Evolutionary conservation across 1,140 invertebrate genomes (phyloP), one percentile per base, ranked within the genome.

Genomic region (Cryptotermes secundus): DNA sequence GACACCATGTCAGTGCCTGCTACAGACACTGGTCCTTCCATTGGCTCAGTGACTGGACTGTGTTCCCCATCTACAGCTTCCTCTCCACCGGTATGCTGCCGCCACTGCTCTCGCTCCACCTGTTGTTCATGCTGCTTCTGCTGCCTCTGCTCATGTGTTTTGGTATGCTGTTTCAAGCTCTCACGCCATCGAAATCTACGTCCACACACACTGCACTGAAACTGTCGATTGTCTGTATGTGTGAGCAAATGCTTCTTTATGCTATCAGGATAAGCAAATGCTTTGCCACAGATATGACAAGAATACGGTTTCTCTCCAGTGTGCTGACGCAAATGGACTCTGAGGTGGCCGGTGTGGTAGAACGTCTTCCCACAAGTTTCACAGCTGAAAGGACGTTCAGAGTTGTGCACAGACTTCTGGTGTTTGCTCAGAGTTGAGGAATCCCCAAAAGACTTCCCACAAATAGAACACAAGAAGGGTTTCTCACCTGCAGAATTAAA

Each of bases 71-170:
- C 26, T n/a, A 0, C n/a, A 72, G 59, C 59, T 31, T 7, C 26
- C 31, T 72, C 59, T 19, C 14, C 45, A 72, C 1, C 26, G 0
- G n/a, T 7, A 65, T 12, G 12, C 14, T 72, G 26, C n/a, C 31
- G 26, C 59, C 59, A 72, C n/a, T 72, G 59, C n/a, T 72, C 26
- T n/a, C 53, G 16, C 53, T 59, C 53, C 7, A 7, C 26, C 19
- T 59, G 12, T 12, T 88, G 88, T 90, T 92, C 38, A 83, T 89
- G 89, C 16, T 88, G 88, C 90, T 92, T 92, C 89, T 92, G 92
- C 90, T 92, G 92, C 89, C 92, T 92, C 88, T 92, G 91, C 36
- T 91, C 90, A 86, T 92, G 92, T 0, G 88, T 88, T 0, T 91
- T 88, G 3, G 89, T 88, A 85, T 93, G 92, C 26, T 31, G 12